phyloP scores from a whole-genome alignment of 2,888 invertebrate species.

The Coronaproctus castanopsis region DNA sequence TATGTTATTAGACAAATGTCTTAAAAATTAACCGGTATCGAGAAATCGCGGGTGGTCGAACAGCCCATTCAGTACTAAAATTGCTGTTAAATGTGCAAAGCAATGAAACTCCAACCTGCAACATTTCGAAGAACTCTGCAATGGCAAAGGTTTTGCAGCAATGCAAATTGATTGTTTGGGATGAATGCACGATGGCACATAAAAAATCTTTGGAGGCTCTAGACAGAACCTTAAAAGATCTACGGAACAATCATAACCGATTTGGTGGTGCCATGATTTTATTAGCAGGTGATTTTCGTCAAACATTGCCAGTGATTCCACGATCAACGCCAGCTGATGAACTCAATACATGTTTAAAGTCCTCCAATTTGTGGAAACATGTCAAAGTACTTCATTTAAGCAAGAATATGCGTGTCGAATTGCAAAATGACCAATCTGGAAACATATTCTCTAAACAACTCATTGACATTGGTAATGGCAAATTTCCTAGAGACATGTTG shows the following conservation, averaged over 20 bases:
- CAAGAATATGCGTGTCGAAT: not conserved
- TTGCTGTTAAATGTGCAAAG: not conserved
- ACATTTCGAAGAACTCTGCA: not conserved
- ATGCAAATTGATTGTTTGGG: not conserved
- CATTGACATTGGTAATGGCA: not conserved
- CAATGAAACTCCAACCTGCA: not conserved
- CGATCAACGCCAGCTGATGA: not conserved
- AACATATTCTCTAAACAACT: not conserved
- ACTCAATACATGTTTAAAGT: not conserved
- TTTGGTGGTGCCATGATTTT: not conserved
- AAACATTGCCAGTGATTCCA: not conserved
- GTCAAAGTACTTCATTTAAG: not conserved
- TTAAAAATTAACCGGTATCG: too few relatives aligned
- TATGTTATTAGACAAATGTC: too few relatives aligned
- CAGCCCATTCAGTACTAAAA: not conserved
- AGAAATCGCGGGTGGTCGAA: not conserved
- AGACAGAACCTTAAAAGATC: not conserved
- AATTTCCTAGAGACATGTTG: not conserved
- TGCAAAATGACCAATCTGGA: not conserved
- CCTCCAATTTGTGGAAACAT: not conserved
- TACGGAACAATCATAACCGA: not conserved
- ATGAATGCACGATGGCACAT: not conserved
- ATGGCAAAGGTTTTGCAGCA: not conserved
- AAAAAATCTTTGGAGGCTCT: not conserved
- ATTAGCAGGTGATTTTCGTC: not conserved